These are phyloP conservation scores for Gymnogyps californianus DNA, from an alignment of 2,113 vertebrate genomes.

Conservation along the genomic window DNA sequence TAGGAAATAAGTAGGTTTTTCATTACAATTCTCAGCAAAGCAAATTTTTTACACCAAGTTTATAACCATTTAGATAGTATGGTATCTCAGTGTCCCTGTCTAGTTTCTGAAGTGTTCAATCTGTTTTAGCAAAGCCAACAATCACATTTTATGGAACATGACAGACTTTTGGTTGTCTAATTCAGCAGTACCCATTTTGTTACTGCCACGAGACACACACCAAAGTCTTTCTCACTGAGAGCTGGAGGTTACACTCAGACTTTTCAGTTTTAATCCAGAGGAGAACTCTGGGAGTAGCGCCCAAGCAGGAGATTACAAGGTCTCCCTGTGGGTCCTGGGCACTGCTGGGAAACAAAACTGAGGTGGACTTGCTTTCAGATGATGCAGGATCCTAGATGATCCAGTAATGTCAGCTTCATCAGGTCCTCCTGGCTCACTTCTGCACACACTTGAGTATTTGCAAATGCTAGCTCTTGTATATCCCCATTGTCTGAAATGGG, in stretches of 20 bases:
- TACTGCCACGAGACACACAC: neutral
- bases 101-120: neutral
- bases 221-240: neutral
- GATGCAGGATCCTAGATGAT: neutral
- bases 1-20: neutral
- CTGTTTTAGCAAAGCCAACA: neutral
- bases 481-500: neutral
- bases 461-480: neutral
- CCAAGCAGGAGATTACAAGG: neutral
- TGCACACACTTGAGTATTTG: neutral
- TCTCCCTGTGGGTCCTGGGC: neutral
- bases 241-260: neutral
- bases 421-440: neutral
- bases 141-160: neutral
- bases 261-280: neutral
- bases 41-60: neutral
- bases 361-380: neutral
- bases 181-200: neutral
- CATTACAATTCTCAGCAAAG: neutral
- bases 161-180: neutral
- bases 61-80: neutral
- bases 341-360: neutral
- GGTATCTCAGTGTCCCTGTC: neutral
- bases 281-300: neutral
- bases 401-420: neutral